These are phyloP conservation scores for Lagria hirta DNA, from an alignment of 2,888 invertebrate species.

Conservation along the genomic window DNA sequence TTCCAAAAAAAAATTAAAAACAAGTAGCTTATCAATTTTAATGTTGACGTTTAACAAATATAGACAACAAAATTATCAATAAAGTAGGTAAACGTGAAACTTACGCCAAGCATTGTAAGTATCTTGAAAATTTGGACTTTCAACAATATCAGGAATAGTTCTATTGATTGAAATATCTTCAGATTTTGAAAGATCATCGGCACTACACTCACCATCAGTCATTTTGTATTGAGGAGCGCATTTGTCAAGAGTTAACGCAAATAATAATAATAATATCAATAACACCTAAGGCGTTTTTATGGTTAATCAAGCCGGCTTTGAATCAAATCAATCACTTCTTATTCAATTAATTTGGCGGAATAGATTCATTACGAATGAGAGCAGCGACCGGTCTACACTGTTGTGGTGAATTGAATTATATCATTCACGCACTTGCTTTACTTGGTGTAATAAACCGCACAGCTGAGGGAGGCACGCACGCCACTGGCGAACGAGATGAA, in stretches of 20 bases:
- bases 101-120: slow-evolving; percentile 46
- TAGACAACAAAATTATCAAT: background rate
- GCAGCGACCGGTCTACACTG: too few relatives aligned
- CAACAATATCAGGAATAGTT: slow-evolving; percentile 33
- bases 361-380: too few relatives aligned
- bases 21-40: too few relatives aligned
- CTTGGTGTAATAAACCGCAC: too few relatives aligned
- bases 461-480: slow-evolving; percentile 9
- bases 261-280: slow-evolving; percentile 27
- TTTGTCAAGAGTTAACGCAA: slow-evolving; percentile 14
- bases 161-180: slow-evolving; percentile 33
- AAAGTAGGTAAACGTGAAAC: too few relatives aligned
- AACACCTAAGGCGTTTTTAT: too few relatives aligned
- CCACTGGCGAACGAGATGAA: slow-evolving; percentile 24
- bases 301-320: too few relatives aligned
- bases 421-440: too few relatives aligned
- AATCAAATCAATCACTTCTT: too few relatives aligned
- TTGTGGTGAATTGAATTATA: too few relatives aligned
- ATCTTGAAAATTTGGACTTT: slow-evolving; percentile 40
- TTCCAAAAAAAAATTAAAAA: too few relatives aligned
- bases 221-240: slow-evolving; percentile 25
- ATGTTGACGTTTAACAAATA: background rate
- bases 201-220: slow-evolving; percentile 37
- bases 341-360: too few relatives aligned
- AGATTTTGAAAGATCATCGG: slow-evolving; percentile 39